Percentiles rank a stretch among this genome's conserved stretches.
phyloP scores from a whole-genome alignment of 23 tunicate species.

The Styela clava region DNA sequence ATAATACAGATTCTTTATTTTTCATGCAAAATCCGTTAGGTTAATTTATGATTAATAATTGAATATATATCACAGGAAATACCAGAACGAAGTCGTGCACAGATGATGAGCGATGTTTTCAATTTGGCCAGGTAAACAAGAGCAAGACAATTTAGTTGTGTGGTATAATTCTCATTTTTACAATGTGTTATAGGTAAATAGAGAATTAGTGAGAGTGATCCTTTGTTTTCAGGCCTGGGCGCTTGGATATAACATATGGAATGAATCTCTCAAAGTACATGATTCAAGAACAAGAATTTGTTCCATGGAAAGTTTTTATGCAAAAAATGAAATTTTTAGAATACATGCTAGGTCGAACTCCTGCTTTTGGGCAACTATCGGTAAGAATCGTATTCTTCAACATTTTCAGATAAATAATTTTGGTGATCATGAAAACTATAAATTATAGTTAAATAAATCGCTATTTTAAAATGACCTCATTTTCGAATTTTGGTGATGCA shows the following conservation, averaged over 20 bases:
- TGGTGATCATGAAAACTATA: too few relatives aligned
- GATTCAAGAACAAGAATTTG: not conserved
- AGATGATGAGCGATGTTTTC: constrained; percentile 18
- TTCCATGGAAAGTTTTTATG: constrained; percentile 10
- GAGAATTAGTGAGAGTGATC: too few relatives aligned
- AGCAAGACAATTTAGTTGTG: not conserved
- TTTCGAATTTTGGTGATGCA: too few relatives aligned
- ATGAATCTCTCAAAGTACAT: constrained; percentile 1
- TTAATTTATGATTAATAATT: too few relatives aligned
- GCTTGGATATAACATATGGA: not conserved
- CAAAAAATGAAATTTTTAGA: not conserved
- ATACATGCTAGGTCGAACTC: constrained; percentile 2
- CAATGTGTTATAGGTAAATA: not conserved
- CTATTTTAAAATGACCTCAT: too few relatives aligned
- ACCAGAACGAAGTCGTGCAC: not conserved
- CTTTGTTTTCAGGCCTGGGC: constrained; percentile 13
- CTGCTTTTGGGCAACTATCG: constrained; percentile 3
- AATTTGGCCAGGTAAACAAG: constrained; percentile 21
- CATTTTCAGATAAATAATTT: too few relatives aligned
- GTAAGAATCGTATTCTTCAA: not conserved
- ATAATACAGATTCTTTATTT: too few relatives aligned
- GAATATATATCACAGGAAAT: constrained; percentile 10
- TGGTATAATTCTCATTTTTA: not conserved
- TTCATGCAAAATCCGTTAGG: too few relatives aligned
- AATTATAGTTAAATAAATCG: too few relatives aligned